Conservation (phyloP, 2,113 vertebrate genomes). For the Platichthys stellatus region DNA sequence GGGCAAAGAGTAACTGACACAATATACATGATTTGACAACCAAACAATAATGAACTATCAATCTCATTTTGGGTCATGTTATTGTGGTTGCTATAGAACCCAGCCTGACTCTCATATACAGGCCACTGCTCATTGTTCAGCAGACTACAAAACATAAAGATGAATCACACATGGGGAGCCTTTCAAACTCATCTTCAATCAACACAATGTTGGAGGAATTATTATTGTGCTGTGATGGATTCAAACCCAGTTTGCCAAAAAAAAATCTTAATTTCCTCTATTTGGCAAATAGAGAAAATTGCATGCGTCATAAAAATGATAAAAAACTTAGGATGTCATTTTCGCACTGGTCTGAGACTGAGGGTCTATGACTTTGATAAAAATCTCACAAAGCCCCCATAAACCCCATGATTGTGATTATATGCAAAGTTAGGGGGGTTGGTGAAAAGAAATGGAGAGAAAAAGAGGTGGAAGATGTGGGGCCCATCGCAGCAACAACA, state of each 20-base stretch:
- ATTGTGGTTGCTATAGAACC: slow-evolving; percentile 43
- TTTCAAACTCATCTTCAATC: slow-evolving; percentile 58
- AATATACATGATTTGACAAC: slow-evolving; percentile 30
- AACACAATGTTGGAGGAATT: slow-evolving; percentile 35
- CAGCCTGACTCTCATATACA: slow-evolving; percentile 50
- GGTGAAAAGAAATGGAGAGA: slow-evolving; percentile 45
- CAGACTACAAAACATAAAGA: slow-evolving; percentile 57
- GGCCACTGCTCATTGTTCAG: slow-evolving; percentile 72
- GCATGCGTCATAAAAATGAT: slow-evolving; percentile 23
- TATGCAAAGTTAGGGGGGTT: slow-evolving; percentile 46
- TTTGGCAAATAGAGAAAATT: slow-evolving; percentile 23
- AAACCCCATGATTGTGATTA: slow-evolving; percentile 45
- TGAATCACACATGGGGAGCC: slow-evolving; percentile 49
- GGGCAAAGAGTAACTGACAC: slow-evolving; percentile 22
- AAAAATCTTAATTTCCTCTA: slow-evolving; percentile 11
- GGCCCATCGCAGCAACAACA: slow-evolving; percentile 19
- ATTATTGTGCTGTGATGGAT: slow-evolving; percentile 43
- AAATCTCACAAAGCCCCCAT: slow-evolving; percentile 20
- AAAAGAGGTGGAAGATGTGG: slow-evolving; percentile 33
- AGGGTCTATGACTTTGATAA: slow-evolving; percentile 22
- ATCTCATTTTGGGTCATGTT: slow-evolving; percentile 63
- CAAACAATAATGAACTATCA: slow-evolving; percentile 50
- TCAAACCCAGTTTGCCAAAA: slow-evolving; percentile 44
- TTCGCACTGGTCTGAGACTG: slow-evolving; percentile 33
- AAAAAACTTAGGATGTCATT: slow-evolving; percentile 32